phyloP scores from a whole-genome alignment of 2,797 vertebrate genomes.

The Acipenser oxyrinchus region DNA sequence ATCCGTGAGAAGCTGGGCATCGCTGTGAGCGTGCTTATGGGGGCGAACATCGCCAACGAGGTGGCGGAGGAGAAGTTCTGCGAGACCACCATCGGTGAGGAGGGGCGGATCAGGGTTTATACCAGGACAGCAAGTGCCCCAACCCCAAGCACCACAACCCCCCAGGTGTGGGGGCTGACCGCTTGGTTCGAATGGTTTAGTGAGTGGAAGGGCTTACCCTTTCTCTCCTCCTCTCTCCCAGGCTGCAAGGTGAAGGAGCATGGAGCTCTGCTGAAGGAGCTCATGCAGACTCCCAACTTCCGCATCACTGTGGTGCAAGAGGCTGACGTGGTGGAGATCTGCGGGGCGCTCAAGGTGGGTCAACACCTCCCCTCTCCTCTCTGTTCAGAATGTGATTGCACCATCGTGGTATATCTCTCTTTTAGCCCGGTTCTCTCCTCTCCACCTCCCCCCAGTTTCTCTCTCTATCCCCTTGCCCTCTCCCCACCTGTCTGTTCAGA shows the following conservation, averaged over 20 bases:
- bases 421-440: no score
- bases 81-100: constrained; percentile 88
- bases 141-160: no score
- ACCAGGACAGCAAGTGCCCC: not conserved
- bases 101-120: not conserved
- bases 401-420: no score
- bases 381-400: no score
- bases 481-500: no score
- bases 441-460: no score
- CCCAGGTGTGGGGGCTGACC: not conserved
- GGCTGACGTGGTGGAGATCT: constrained; percentile 90
- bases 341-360: constrained; percentile 88
- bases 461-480: no score
- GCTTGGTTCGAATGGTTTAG: not conserved
- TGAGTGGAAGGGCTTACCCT: not conserved
- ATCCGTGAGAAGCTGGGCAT: constrained; percentile 77
- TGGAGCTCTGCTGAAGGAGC: constrained; percentile 73
- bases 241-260: constrained; percentile 72
- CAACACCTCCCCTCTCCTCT: no score
- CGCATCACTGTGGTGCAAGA: constrained; percentile 86
- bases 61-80: constrained; percentile 95
- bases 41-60: constrained; percentile 90
- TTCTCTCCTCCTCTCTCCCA: constrained; percentile 29
- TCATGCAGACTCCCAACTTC: constrained; percentile 91
- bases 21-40: constrained; percentile 86